phyloP scores from a whole-genome alignment of 2,113 vertebrate species.

The Tursiops truncatus region DNA sequence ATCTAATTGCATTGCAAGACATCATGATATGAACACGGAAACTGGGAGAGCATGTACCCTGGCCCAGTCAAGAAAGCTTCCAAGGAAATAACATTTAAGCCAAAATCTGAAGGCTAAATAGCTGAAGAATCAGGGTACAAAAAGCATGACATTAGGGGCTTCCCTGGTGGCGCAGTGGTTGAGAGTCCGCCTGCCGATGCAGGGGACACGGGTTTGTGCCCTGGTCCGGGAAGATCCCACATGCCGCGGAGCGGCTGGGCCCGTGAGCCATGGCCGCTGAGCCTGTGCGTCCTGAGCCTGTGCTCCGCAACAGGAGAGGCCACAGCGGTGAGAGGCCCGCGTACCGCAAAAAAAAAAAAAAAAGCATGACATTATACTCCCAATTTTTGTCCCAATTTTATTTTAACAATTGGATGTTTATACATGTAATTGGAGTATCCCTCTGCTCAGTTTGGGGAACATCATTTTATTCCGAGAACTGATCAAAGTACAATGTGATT shows the following conservation, averaged over 20 bases:
- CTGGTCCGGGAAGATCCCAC: too few species aligned
- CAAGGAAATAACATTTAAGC: neutral
- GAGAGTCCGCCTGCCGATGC: too few species aligned
- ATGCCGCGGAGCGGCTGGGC: too few species aligned
- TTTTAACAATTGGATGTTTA: neutral
- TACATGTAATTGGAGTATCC: neutral
- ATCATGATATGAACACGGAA: neutral
- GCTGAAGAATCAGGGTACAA: neutral
- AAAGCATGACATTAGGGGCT: neutral
- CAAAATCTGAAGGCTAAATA: conserved; percentile 7
- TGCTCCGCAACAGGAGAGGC: too few species aligned
- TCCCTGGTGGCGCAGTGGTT: too few species aligned
- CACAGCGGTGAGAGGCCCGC: too few species aligned
- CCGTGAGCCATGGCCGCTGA: too few species aligned
- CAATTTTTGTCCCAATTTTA: neutral
- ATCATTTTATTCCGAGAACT: neutral
- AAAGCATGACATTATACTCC: neutral
- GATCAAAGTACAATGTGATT: neutral
- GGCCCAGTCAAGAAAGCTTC: neutral
- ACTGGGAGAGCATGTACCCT: neutral
- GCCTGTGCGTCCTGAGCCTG: too few species aligned
- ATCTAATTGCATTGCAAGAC: neutral
- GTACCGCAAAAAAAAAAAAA: too few species aligned
- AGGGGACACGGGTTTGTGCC: too few species aligned
- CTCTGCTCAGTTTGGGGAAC: neutral